Evolutionary conservation across 2,888 invertebrate species (phyloP).

Genomic region (Onthophagus sagittarius): DNA sequence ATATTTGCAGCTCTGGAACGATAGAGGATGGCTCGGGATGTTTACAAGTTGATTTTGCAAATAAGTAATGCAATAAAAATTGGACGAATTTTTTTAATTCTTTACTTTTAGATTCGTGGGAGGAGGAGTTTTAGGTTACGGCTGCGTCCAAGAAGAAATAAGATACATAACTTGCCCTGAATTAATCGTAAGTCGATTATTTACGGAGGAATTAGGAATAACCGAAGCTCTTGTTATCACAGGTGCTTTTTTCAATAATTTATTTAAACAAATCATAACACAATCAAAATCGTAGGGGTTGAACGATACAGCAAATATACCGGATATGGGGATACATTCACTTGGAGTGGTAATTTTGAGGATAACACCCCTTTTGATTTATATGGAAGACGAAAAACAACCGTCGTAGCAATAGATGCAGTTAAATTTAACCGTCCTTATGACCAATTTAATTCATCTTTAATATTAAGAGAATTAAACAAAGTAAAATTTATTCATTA

Average conservation of each 20-base stretch:
- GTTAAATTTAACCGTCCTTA: conserved; percentile 55
- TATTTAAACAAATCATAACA: conserved; percentile 24
- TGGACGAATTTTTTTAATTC: background rate
- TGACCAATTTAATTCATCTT: conserved; percentile 58
- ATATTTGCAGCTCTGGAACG: conserved; percentile 69
- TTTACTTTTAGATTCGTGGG: conserved; percentile 65
- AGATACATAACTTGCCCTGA: conserved; percentile 94
- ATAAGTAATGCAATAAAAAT: conserved; percentile 57
- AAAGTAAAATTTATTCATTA: conserved; percentile 58
- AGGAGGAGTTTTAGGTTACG: conserved; percentile 84
- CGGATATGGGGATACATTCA: conserved; percentile 80
- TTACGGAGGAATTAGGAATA: conserved; percentile 74
- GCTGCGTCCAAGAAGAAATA: conserved; percentile 97
- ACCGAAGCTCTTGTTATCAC: conserved; percentile 81
- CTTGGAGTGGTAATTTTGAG: conserved; percentile 67
- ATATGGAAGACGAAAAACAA: conserved; percentile 62
- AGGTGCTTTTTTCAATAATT: conserved; percentile 50
- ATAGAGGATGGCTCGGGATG: conserved; percentile 78
- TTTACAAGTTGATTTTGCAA: conserved; percentile 95
- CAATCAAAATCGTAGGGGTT: conserved; percentile 51
- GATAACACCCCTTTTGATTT: conserved; percentile 70
- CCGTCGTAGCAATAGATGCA: conserved; percentile 90
- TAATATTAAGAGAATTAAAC: conserved; percentile 74
- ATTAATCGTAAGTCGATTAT: conserved; percentile 78
- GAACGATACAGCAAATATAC: conserved; percentile 76